Conservation (phyloP, 1,140 invertebrate species). For the Nasonia longicornis region DNA sequence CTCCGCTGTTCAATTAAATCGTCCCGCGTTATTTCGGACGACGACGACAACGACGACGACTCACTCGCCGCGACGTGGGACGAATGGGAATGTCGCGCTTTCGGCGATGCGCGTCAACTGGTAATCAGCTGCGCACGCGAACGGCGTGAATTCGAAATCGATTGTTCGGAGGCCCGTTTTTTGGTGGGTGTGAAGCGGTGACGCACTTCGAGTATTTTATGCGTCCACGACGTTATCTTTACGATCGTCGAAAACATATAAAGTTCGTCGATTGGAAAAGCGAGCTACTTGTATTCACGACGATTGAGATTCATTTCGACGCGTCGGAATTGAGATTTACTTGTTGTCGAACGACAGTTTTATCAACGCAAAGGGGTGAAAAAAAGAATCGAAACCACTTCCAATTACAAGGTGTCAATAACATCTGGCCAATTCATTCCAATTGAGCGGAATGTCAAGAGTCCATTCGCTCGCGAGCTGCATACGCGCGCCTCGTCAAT, state of each 20-base stretch:
- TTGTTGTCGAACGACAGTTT: slow-evolving; percentile 17
- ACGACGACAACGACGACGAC: neutral
- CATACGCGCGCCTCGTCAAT: no score
- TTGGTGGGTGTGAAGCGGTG: no score
- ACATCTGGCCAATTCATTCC: slow-evolving; percentile 31
- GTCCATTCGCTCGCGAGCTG: neutral
- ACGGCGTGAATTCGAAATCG: neutral
- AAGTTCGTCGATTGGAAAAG: neutral
- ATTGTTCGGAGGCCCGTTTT: neutral
- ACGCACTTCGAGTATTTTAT: neutral
- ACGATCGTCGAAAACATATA: neutral
- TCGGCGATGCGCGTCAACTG: slow-evolving; percentile 22
- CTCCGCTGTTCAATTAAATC: neutral
- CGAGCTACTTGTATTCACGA: neutral
- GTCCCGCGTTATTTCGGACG: neutral
- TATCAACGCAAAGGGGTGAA: neutral
- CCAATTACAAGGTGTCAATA: slow-evolving; percentile 27
- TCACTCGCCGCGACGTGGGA: neutral
- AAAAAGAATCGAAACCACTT: neutral
- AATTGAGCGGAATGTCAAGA: slow-evolving; percentile 29
- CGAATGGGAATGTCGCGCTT: slow-evolving; percentile 17
- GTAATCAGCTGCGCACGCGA: neutral
- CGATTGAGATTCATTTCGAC: neutral
- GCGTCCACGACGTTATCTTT: neutral
- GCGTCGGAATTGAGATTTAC: slow-evolving; percentile 1